Base-by-base conservation (phyloP, 2,113 vertebrate species). In the Pollachius pollachius region DNA sequence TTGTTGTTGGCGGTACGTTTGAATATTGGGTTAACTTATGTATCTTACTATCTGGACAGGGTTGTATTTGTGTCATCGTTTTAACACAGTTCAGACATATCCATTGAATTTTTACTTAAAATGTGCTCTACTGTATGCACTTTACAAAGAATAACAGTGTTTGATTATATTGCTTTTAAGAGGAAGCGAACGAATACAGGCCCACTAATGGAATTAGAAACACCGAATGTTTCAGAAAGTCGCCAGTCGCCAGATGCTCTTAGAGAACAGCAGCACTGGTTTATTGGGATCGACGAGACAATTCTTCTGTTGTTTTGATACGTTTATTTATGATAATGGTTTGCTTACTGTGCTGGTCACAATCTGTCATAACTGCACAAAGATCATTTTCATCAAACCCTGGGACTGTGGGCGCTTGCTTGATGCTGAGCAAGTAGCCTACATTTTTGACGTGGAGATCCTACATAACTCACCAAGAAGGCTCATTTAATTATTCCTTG, bases 401-500 rank as follows among this genome's bases (percentile, higher is more conserved):
- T 48, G 41, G 41, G 12, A 69, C 74, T 83, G 87, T 82, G 84
- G 84, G 85, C 71, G 84, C 78, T 76, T 70, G 82, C 72, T 74
- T 15, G 8, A 48, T 48, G 41, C 41, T 34, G 30, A 34, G 30
- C 4, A 34, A 34, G 30, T 34, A 34, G 30, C 30, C 30, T 34
- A 34, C 30, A 34, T 34, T 2, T 34, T 48, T 48, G 8, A 48
- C 12, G 41, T 48, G 41, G 4, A 34, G 11, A 13, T 48, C 41
- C 41, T 48, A 13, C 85, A 90, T 91, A 87, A 88, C 86, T 90
- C 88, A 90, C 75, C 71, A 74, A 69, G 63, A 85, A 68, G 74
- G 71, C 64, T 86, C 89, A 89, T 88, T 85, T 69, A 84, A 86
- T 87, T 87, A 86, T 73, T 73, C 48, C 71, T 75, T 62, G 75